Conservation (phyloP, 2,888 invertebrate genomes). For the Tachina grossa region DNA sequence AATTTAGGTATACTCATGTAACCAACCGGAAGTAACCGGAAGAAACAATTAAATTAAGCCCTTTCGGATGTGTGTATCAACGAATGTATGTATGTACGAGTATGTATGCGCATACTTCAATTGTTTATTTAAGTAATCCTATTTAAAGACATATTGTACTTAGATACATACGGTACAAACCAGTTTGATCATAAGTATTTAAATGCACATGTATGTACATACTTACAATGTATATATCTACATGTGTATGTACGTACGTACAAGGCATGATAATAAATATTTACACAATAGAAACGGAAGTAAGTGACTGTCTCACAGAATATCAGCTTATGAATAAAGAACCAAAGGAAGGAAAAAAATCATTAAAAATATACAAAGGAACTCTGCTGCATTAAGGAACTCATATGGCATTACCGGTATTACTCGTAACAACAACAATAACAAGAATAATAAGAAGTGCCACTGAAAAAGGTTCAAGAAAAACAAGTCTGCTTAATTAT, state of each 20-base stretch:
- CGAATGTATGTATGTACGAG: neutral
- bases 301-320: slow-evolving; percentile 58
- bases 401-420: slow-evolving; percentile 31
- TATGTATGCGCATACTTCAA: slow-evolving; percentile 16
- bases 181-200: neutral
- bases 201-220: neutral
- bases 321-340: slow-evolving; percentile 46
- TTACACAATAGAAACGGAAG: slow-evolving; percentile 68
- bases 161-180: slow-evolving; percentile 7
- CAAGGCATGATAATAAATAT: slow-evolving; percentile 25
- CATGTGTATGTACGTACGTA: neutral
- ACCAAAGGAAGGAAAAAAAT: slow-evolving; percentile 25
- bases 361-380: slow-evolving; percentile 31
- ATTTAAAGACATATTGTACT: neutral
- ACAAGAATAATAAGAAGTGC: slow-evolving; percentile 12
- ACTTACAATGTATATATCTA: too few relatives aligned
- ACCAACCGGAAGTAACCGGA: slow-evolving; percentile 76
- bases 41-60: slow-evolving; percentile 79
- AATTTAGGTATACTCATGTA: slow-evolving; percentile 58
- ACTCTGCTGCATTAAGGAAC: slow-evolving; percentile 40
- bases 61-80: slow-evolving; percentile 71
- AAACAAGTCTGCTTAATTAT: slow-evolving; percentile 14
- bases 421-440: slow-evolving; percentile 10
- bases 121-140: slow-evolving; percentile 27
- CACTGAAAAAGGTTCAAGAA: slow-evolving; percentile 22